Percentiles rank a stretch among this genome's conserved stretches.
These are phyloP conservation scores for Xiphorhynchus elegans DNA, from an alignment of 2,113 vertebrate genomes.

Conservation along the genomic window DNA sequence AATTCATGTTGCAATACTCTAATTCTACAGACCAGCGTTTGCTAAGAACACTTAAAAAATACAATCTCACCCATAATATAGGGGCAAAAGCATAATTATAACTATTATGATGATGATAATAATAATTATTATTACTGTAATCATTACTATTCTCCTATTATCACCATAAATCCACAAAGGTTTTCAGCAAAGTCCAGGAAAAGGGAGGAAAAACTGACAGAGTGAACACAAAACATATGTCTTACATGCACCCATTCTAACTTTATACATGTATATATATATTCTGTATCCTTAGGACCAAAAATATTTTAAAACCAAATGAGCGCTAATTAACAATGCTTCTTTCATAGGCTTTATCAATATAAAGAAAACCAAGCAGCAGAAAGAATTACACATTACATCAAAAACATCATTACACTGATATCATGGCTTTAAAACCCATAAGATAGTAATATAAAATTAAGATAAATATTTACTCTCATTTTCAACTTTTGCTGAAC, in stretches of 20 bases:
- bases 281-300: background rate
- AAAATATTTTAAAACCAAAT: background rate
- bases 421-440: background rate
- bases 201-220: background rate
- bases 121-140: background rate
- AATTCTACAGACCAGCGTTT: background rate
- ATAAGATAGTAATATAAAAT: background rate
- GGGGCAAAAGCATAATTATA: background rate
- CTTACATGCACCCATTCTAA: background rate
- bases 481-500: background rate
- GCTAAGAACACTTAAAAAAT: background rate
- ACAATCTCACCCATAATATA: background rate
- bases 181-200: background rate
- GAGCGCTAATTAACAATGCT: background rate
- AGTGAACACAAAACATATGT: accelerated
- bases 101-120: background rate
- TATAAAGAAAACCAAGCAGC: background rate
- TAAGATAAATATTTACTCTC: background rate
- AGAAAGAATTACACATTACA: background rate
- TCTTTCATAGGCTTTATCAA: background rate
- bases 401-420: background rate
- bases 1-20: background rate
- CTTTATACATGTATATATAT: background rate
- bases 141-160: background rate
- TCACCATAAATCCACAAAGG: background rate